phyloP scores from a whole-genome alignment of 2,888 invertebrate genomes.

The Cephus sareptanus region DNA sequence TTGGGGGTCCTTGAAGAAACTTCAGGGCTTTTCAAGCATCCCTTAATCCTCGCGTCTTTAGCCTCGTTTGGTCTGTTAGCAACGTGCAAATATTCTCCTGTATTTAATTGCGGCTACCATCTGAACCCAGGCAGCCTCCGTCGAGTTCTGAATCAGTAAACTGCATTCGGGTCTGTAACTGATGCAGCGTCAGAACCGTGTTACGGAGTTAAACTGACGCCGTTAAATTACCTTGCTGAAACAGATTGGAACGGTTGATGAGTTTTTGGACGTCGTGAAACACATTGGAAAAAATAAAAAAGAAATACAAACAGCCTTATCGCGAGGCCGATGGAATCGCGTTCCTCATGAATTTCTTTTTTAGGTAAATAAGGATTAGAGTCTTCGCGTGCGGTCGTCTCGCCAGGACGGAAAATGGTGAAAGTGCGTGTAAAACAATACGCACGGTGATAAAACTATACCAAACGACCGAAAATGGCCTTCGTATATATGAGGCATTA shows the following conservation, averaged over 20 bases:
- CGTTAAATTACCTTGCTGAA: constrained; percentile 21
- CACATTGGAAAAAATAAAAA: background rate
- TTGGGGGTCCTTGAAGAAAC: background rate
- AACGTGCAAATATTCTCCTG: constrained; percentile 53
- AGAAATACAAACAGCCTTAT: background rate
- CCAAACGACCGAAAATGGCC: background rate
- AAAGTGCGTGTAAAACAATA: constrained; percentile 4
- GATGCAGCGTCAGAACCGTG: constrained; percentile 18
- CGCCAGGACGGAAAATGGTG: background rate
- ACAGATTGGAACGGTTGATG: background rate
- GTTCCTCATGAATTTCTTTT: background rate
- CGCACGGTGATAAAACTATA: background rate
- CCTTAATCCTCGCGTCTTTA: constrained; percentile 32
- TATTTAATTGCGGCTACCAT: constrained; percentile 58
- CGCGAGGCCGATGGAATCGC: background rate
- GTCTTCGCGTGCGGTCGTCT: background rate
- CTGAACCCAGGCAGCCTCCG: constrained; percentile 31
- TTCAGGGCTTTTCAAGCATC: background rate
- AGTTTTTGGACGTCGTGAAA: background rate
- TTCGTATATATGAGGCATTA: background rate
- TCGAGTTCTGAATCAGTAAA: constrained; percentile 56
- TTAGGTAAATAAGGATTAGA: background rate
- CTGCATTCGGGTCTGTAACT: constrained; percentile 42
- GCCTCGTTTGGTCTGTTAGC: constrained; percentile 47
- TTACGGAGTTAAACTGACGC: constrained; percentile 25